phyloP scores from a whole-genome alignment of 2,113 vertebrate species.

The Galbula dea region DNA sequence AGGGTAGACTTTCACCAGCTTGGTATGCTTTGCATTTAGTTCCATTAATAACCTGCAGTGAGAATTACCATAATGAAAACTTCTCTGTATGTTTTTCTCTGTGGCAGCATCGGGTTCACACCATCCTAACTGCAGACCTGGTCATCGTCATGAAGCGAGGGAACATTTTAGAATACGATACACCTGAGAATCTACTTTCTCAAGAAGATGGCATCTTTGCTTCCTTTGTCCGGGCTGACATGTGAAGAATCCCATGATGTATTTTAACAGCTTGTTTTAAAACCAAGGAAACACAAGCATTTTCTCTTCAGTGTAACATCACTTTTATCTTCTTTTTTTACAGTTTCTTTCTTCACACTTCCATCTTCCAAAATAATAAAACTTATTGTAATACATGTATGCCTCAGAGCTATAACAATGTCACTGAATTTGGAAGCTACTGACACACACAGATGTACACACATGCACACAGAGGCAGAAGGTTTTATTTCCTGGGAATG shows the following conservation, averaged over 20 bases:
- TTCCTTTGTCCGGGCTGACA: constrained; percentile 94
- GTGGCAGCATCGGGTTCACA: constrained; percentile 93
- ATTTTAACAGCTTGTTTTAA: constrained; percentile 41
- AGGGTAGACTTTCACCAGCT: not conserved
- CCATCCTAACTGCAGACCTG: constrained; percentile 93
- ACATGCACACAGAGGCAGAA: not conserved
- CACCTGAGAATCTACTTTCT: constrained; percentile 88
- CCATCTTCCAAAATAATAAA: constrained; percentile 20
- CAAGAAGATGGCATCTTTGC: constrained; percentile 91
- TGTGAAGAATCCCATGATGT: constrained; percentile 71
- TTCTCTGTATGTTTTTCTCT: not conserved
- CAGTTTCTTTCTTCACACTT: not conserved
- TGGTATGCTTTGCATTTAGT: not conserved
- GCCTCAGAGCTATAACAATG: constrained; percentile 44
- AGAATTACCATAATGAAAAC: not conserved
- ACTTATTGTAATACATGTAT: constrained; percentile 1
- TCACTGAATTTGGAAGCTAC: too few species aligned
- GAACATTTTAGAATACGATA: constrained; percentile 93
- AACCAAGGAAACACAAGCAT: not conserved
- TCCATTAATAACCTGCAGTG: not conserved
- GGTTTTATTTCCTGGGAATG: not conserved
- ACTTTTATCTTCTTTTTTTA: not conserved
- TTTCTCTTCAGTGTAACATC: constrained; percentile 3
- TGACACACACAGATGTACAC: not conserved
- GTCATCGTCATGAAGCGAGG: constrained; percentile 98